Evolutionary conservation across 2,113 vertebrate genomes (phyloP), one percentile per base, ranked within the genome.

Genomic region (Camelus dromedarius): DNA sequence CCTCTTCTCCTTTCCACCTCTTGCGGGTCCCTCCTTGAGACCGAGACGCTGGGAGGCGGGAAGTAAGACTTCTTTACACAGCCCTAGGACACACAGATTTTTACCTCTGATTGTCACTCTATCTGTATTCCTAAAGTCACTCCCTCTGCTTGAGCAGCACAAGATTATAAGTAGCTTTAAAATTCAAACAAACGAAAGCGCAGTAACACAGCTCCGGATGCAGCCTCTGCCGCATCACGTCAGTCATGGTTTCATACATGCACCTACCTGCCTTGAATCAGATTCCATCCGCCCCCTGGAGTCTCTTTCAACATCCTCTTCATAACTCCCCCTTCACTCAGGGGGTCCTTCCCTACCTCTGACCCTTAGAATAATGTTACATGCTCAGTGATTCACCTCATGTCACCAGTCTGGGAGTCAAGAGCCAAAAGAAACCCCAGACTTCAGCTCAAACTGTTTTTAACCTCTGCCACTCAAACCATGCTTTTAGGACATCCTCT

Each of bases 401-500:
- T n/a, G 60, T 84, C n/a, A 54, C 42, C 42, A 67, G 24, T 1
- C 42, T 81, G 58, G 35, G 38, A 56, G 42, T 9, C 28, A 67
- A 75, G 24, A 60, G 46, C 28, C 42, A 89, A 56, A 93, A 72
- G n/a, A 42, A 92, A 30, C 24, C 3, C 54, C 38, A 70, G 30
- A 86, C 58, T 76, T 89, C 7, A 82, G n/a, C 38, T 91, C 10
- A n/a, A n/a, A 93, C 26, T 81, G 16, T 48, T 93, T 70, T 93
- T 72, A 54, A 94, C 60, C 72, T 66, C 69, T 95, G 64, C 92
- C 52, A 93, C 19, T 84, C 42, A 85, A 66, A 35, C 22, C 8
- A 70, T 82, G 93, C 32, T 94, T 52, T 94, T 52, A 69, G 1
- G 54, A 81, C 56, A 72, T 66, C 20, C 72, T 96, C 48, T 90